Base-by-base conservation (phyloP, 2,888 invertebrate genomes). In the Latrodectus hesperus region DNA sequence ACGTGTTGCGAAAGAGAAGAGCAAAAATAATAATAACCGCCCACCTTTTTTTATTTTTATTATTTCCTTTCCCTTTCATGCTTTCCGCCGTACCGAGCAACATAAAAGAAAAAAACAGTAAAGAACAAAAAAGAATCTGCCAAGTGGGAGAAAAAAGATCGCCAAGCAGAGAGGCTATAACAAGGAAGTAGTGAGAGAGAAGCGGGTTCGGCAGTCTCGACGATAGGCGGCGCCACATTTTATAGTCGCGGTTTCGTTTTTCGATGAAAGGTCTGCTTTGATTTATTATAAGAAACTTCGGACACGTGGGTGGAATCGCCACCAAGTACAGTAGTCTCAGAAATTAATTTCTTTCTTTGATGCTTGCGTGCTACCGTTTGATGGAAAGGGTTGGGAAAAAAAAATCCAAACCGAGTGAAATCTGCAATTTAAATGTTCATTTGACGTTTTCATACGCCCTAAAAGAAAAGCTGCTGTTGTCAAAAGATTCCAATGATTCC, bases 211-310 rank as follows among this genome's bases (percentile, higher is more conserved):
- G 60, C 14, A 60, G 60, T 60, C 60, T 60, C 14, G 64, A n/a
- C 80, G 71, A 26, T 80, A 86, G 80, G 86, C 80, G 86, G 86
- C 80, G 86, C 80, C 86, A 76, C 75, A n/a, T 75, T 72, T 80
- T 79, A 79, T 85, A 55, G 80, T 49, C 52, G 71, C 55, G 73
- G 60, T 55, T 67, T 77, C 55, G 65, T 67, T 85, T 77, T 60
- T 53, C 71, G 76, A 76, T 77, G 71, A 72, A 71, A 65, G 84
- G 77, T 64, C 72, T 65, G 76, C 64, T 51, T 65, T 84, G 84
- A 84, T 84, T 84, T 79, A 85, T 79, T 70, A 68, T 65, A 55
- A 53, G 60, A 70, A 68, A 70, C 79, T 53, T 51, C 17, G 53
- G 74, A 74, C 79, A 80, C 73, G 74, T 79, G 75, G 70, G 79